Conservation (phyloP, 2,113 vertebrate species). For the Astatoreochromis straeleni region DNA sequence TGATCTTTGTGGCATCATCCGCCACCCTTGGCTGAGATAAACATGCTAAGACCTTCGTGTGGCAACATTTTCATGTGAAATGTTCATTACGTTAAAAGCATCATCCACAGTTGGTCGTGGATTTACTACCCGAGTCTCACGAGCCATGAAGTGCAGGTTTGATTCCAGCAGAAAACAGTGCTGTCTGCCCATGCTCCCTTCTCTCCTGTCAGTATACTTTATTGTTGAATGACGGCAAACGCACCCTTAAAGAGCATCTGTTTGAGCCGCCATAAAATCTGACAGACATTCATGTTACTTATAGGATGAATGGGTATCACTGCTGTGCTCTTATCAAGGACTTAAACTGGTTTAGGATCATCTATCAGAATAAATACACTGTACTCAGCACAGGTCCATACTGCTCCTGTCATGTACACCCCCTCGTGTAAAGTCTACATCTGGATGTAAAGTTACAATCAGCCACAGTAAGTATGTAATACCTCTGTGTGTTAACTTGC, state of each 20-base stretch:
- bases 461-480: not conserved
- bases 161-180: not conserved
- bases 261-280: not conserved
- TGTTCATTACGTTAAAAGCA: constrained; percentile 44
- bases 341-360: not conserved
- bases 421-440: not conserved
- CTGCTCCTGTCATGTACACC: not conserved
- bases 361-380: not conserved
- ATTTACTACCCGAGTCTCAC: not conserved
- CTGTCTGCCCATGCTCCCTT: not conserved
- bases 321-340: not conserved
- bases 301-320: not conserved
- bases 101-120: not conserved
- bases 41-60: constrained; percentile 7
- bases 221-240: not conserved
- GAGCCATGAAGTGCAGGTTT: not conserved
- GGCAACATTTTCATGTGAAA: constrained; percentile 26
- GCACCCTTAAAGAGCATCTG: not conserved
- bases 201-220: not conserved
- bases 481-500: not conserved
- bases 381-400: not conserved
- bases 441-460: not conserved
- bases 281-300: not conserved
- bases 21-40: constrained; percentile 6
- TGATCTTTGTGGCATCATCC: constrained; percentile 41